phyloP scores from a whole-genome alignment of 2,797 vertebrate species.

The Schizothorax lantsangensis region DNA sequence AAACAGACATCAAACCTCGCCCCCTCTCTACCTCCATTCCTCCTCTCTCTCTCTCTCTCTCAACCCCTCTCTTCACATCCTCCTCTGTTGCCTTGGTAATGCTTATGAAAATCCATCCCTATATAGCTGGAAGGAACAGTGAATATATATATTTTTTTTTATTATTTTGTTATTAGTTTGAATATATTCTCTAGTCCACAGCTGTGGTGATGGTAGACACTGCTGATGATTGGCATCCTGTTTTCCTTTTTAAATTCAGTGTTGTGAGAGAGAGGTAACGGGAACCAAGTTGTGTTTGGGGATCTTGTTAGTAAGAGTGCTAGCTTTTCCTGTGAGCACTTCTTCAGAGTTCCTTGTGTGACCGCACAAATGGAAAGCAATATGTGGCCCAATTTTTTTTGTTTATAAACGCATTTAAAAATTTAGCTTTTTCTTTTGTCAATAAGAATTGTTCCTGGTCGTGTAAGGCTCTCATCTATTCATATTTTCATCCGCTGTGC shows the following conservation, averaged over 20 bases:
- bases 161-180: conserved; percentile 29
- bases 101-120: conserved; percentile 49
- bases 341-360: conserved; percentile 8
- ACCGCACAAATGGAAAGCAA: not conserved
- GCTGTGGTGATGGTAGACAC: conserved; percentile 13
- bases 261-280: not conserved
- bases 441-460: not conserved
- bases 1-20: conserved; percentile 40
- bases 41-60: not conserved
- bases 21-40: conserved; percentile 19
- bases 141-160: not conserved
- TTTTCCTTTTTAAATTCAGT: conserved; percentile 30
- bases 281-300: conserved; percentile 31
- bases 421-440: not conserved
- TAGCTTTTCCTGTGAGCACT: conserved; percentile 22
- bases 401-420: not conserved
- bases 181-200: conserved; percentile 20
- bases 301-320: conserved; percentile 48
- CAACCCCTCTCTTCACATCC: not conserved
- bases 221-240: conserved; percentile 16
- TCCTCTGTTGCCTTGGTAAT: conserved; percentile 62
- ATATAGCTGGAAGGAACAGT: conserved; percentile 37
- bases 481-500: not conserved
- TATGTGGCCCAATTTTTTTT: not conserved
- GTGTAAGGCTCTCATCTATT: not conserved